Evolutionary conservation across 1,140 invertebrate species (phyloP), one percentile per base, ranked within the genome.

Genomic region (Drosophila sp.): DNA sequence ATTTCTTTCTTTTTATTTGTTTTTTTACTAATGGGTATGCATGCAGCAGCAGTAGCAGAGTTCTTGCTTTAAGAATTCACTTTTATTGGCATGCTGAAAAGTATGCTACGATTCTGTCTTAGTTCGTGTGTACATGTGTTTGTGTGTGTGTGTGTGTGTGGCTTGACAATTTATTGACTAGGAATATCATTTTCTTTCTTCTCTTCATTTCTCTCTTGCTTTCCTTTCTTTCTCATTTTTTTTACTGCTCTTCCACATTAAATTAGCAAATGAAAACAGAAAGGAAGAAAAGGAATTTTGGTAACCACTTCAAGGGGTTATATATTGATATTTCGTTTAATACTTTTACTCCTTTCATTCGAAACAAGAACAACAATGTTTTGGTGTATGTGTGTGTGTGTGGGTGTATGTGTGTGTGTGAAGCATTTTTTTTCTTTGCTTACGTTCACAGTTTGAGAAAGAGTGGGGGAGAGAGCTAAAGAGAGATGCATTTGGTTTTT

Each of bases 81-180:
- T 50, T 72, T 30, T 54, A 55, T 60, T 25, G 70, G 55, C 32
- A 69, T 72, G 76, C 72, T 70, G 8, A 41, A 78, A 78, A 71
- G 72, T 78, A 75, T 75, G 72, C 76, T 67, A 75, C 29, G 64
- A 54, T 66, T 70, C 23, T 60, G 11, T 27, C 17, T 17, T 65
- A 60, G n/a, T 56, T 40, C 44, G 56, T 56, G 44, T 66, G 40
- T 64, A 8, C 27, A 27, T 58, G 17, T 66, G 17, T 73, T 44
- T 66, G 50, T 38, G 33, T 29, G 56, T 64, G 63, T 44, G 58
- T 66, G 66, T 74, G 70, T 41, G 60, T 72, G 64, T 80, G 71
- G 57, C 40, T 79, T 66, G 83, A 85, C 70, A 86, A 79, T 78
- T 81, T 80, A 81, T 81, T 85, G 69, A 81, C 82, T 81, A 85